These are phyloP conservation scores for Oxygymnocypris stewartii DNA, from an alignment of 2,113 vertebrate genomes.

Conservation along the genomic window DNA sequence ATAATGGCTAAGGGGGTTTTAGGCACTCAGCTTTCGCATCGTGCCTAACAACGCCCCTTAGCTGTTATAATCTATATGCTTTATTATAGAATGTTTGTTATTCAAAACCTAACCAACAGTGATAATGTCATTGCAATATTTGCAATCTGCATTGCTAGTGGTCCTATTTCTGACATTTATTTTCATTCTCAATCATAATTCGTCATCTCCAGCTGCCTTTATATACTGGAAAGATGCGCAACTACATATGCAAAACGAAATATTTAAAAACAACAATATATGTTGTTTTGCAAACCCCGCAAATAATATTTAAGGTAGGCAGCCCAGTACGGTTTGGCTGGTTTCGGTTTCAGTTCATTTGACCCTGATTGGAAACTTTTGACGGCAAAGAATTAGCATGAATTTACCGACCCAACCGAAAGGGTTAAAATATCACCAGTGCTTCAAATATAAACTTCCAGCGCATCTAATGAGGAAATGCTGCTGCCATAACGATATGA, in stretches of 20 bases:
- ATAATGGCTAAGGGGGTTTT: no score
- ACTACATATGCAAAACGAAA: no score
- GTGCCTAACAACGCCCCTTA: no score
- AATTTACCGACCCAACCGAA: background rate
- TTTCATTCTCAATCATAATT: background rate
- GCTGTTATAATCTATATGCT: no score
- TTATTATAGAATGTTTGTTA: background rate
- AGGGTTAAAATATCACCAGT: background rate
- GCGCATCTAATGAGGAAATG: constrained; percentile 43
- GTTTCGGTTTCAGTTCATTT: background rate
- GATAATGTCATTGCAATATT: background rate
- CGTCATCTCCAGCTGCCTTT: background rate
- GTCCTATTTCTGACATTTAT: background rate
- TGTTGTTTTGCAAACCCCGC: background rate
- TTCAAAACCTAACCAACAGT: no score
- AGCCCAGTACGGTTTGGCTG: background rate
- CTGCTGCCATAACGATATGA: constrained; percentile 48
- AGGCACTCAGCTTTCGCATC: no score
- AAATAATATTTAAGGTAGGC: background rate
- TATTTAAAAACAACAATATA: background rate
- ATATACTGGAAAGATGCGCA: background rate
- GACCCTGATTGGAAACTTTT: background rate
- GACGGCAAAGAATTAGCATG: background rate
- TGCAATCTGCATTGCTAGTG: background rate
- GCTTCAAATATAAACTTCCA: constrained; percentile 1